Conservation (phyloP, 1,140 invertebrate species). For the Semibalanus balanoides region DNA sequence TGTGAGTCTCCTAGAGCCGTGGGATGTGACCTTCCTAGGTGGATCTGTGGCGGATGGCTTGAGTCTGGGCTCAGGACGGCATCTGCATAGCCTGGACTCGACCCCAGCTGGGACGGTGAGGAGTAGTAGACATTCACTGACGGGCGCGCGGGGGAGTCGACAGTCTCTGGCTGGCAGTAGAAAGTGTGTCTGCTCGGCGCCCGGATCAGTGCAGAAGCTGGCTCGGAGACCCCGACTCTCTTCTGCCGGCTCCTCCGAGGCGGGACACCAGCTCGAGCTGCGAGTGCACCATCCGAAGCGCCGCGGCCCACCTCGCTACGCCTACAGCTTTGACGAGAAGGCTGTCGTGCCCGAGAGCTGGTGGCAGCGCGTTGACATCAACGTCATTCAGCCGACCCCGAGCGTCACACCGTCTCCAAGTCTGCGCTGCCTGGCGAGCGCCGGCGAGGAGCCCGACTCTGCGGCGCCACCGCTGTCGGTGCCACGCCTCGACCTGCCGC, state of each 20-base stretch:
- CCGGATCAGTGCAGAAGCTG: not conserved
- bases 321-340: not conserved
- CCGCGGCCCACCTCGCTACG: not conserved
- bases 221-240: not conserved
- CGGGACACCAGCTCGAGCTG: not conserved
- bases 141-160: not conserved
- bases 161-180: not conserved
- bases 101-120: not conserved
- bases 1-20: not conserved
- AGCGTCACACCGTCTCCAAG: conserved; percentile 14
- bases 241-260: not conserved
- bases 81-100: not conserved
- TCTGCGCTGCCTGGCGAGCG: conserved; percentile 8
- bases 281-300: not conserved
- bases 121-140: not conserved
- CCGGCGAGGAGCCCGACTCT: conserved; percentile 13
- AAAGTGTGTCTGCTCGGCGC: not conserved
- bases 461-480: conserved; percentile 17
- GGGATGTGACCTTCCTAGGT: not conserved
- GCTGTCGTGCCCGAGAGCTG: conserved; percentile 14
- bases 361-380: conserved; percentile 21
- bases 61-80: not conserved
- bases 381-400: conserved; percentile 22
- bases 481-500: conserved; percentile 17
- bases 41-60: not conserved